Conservation (phyloP, 2,797 vertebrate genomes). For the Diceros bicornis region DNA sequence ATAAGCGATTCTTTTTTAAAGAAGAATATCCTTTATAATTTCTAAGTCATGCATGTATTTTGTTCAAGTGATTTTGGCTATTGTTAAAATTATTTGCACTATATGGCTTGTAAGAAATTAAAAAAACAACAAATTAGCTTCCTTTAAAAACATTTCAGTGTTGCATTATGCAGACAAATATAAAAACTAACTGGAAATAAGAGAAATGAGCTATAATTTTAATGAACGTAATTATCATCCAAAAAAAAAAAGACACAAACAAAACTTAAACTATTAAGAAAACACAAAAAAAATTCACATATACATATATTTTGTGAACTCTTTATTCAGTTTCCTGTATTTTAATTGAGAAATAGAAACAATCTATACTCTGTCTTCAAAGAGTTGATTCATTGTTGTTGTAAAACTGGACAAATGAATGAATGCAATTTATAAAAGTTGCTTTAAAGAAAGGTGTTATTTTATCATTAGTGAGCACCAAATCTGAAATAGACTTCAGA, state of each 20-base stretch:
- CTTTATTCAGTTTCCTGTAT: neutral
- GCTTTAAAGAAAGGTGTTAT: neutral
- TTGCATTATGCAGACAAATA: neutral
- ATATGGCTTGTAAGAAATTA: neutral
- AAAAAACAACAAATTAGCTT: neutral
- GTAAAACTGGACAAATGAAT: neutral
- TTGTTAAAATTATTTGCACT: neutral
- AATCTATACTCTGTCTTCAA: neutral
- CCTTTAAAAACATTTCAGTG: conserved; percentile 31
- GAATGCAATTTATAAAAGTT: neutral
- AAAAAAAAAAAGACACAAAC: neutral
- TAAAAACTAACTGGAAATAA: neutral
- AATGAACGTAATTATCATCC: conserved; percentile 21
- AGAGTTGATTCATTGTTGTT: neutral
- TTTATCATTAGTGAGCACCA: neutral
- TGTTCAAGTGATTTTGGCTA: neutral
- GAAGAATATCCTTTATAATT: neutral
- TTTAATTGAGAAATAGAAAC: neutral
- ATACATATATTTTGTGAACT: neutral
- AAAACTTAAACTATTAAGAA: neutral
- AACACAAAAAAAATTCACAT: neutral
- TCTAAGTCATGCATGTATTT: neutral
- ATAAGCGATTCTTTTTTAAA: neutral
- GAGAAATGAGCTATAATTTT: conserved; percentile 23
- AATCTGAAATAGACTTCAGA: neutral